A percentile compares a stretch with the other conserved stretches of the same genome.
These are phyloP conservation scores for Lutraria rhynchaena DNA, from an alignment of 1,140 invertebrate species.

Conservation along the genomic window DNA sequence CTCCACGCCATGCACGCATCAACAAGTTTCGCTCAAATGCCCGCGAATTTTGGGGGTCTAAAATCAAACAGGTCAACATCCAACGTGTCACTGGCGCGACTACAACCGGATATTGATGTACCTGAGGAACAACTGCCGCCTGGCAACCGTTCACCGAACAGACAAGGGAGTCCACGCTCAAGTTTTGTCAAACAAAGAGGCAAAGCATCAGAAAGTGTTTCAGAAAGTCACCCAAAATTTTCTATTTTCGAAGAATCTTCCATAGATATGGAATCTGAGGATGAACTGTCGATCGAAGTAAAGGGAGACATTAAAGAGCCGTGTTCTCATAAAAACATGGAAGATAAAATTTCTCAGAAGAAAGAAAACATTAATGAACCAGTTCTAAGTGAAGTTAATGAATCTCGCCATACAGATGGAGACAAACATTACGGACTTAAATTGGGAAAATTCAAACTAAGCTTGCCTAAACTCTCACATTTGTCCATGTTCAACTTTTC, in stretches of 20 bases:
- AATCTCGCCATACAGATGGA: not conserved
- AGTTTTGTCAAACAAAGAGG: not conserved
- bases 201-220: not conserved
- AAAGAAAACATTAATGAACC: not conserved
- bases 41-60: conserved; percentile 19
- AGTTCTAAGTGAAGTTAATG: not conserved
- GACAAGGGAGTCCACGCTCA: not conserved
- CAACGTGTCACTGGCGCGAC: not conserved
- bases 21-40: conserved; percentile 43
- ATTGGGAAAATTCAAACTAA: conserved; percentile 3
- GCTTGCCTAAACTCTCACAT: conserved; percentile 9
- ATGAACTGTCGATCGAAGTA: not conserved
- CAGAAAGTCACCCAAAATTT: not conserved
- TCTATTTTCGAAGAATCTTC: not conserved
- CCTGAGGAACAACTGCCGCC: not conserved
- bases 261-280: not conserved
- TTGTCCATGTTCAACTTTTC: not conserved
- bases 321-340: not conserved
- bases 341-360: not conserved
- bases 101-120: not conserved
- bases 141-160: not conserved
- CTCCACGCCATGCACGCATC: conserved; percentile 48
- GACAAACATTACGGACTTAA: not conserved
- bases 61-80: conserved; percentile 12
- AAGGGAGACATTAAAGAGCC: not conserved